These are phyloP conservation scores for Cranoglanis bouderius DNA, from an alignment of 2,113 vertebrate genomes.

Conservation along the genomic window DNA sequence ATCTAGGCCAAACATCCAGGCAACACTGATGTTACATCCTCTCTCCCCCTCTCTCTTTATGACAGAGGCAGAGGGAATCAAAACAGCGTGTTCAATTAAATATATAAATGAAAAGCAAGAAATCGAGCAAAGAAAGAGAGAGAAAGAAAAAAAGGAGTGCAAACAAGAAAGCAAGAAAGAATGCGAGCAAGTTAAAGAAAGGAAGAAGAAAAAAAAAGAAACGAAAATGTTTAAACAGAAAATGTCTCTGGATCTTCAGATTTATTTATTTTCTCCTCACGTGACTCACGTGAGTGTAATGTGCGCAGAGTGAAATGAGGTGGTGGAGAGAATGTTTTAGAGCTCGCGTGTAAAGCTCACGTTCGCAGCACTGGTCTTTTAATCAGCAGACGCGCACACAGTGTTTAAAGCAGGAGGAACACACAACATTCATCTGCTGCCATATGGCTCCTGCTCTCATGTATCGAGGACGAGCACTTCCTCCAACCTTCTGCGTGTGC, in stretches of 20 bases:
- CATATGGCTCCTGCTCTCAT: not conserved
- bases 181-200: not conserved
- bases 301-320: not conserved
- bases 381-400: not conserved
- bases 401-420: not conserved
- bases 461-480: not conserved
- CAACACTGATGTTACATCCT: slow-evolving; percentile 29
- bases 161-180: not conserved
- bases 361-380: not conserved
- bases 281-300: not conserved
- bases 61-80: slow-evolving; percentile 24
- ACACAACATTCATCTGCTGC: slow-evolving; percentile 22
- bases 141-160: not conserved
- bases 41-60: not conserved
- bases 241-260: not conserved
- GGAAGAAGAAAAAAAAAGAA: not conserved
- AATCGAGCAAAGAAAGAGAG: not conserved
- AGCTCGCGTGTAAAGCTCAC: not conserved
- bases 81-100: not conserved
- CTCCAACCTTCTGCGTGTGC: not conserved
- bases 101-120: not conserved
- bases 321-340: not conserved
- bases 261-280: not conserved
- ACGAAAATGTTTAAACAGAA: not conserved
- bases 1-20: slow-evolving; percentile 45